Base-by-base conservation (phyloP, 2,888 invertebrate species). In the Trachelus iudaicus region DNA sequence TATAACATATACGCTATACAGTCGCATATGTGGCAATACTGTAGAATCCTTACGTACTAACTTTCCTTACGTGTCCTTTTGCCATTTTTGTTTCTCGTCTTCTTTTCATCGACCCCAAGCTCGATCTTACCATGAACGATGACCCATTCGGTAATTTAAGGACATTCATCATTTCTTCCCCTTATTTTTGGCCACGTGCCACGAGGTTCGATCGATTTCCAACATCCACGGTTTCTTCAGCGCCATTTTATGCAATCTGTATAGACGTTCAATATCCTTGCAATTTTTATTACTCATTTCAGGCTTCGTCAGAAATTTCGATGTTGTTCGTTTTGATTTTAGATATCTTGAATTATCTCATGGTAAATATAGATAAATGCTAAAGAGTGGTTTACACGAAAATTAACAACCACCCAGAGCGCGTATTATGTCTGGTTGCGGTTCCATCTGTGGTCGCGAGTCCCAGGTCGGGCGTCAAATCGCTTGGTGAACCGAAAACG, bases 401-500 rank as follows among this genome's bases (percentile, higher is more conserved):
- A 79, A 83, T 82, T 80, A 82, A 75, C 81, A 80, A 74, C 35
- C 77, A 30, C 73, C 73, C 82, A 78, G 75, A 56, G 56, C 23
- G 84, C 81, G 81, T 85, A 85, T 86, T 86, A 83, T 82, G 85
- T 81, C 76, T 69, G 80, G 75, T 68, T 80, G 87, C 77, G 86
- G 88, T 86, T 77, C 73, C 86, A 84, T 84, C 81, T 81, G 78
- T 78, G 85, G 81, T 76, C 69, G 76, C 69, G 75, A 83, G 83
- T 79, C 81, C 82, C 78, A 40, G 77, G 79, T 79, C 75, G 81
- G 77, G 79, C 84, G 84, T 89, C 87, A 85, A 89, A 90, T 89
- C 87, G 87, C 83, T 87, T 83, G 89, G 90, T 86, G 82, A 85
- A 89, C 90, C 90, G 81, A 87, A 90, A 75, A 90, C 87, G 89